Conservation (phyloP, 2,888 invertebrate genomes). For the Oxyscelio sp. region DNA sequence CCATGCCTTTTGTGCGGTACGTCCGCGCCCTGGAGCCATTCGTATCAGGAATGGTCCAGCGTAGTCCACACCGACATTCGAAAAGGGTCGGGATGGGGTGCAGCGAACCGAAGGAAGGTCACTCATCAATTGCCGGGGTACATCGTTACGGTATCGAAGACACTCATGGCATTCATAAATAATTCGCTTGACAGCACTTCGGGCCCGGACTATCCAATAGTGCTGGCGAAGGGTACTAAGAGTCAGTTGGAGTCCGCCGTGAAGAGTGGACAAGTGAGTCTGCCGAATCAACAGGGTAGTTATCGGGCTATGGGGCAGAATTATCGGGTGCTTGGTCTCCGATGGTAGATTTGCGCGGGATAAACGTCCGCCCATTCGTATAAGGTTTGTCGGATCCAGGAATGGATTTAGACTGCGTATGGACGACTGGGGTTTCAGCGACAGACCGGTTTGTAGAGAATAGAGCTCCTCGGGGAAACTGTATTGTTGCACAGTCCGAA, state of each 20-base stretch:
- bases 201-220: not conserved
- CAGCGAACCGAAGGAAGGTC: slow-evolving; percentile 5
- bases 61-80: slow-evolving; percentile 10
- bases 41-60: not conserved
- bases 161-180: not conserved
- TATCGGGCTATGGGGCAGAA: no score
- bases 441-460: no score
- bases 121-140: not conserved
- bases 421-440: no score
- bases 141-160: not conserved
- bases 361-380: no score
- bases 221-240: not conserved
- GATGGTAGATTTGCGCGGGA: no score
- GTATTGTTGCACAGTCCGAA: no score
- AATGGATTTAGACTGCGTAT: no score
- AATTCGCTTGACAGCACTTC: not conserved
- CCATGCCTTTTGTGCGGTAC: not conserved
- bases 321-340: no score
- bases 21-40: slow-evolving; percentile 1
- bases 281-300: no score
- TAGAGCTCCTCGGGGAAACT: no score
- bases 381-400: no score
- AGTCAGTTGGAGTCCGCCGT: not conserved
- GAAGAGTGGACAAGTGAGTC: no score
- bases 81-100: not conserved